A percentile compares a stretch with the other conserved stretches of the same genome.
Evolutionary conservation across 2,113 vertebrate genomes (phyloP).

Genomic region (Riparia riparia): DNA sequence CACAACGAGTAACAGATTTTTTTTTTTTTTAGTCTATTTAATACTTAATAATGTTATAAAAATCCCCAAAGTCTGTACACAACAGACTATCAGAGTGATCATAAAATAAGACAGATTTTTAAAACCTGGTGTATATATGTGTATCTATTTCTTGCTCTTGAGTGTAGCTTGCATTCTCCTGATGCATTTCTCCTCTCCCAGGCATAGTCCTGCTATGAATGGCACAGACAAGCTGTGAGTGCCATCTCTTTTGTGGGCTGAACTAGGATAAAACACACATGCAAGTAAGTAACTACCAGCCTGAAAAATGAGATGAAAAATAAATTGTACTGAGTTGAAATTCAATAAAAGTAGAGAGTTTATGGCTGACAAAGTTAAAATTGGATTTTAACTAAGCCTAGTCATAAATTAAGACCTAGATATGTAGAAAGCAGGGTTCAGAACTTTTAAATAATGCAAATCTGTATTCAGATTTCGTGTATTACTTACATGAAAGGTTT

Average conservation of each 20-base stretch:
- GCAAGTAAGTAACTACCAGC: background rate
- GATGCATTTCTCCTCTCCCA: background rate
- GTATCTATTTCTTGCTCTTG: background rate
- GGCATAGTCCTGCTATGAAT: background rate
- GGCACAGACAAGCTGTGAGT: fast-evolving
- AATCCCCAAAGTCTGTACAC: background rate
- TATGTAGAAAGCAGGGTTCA: background rate
- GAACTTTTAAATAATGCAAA: background rate
- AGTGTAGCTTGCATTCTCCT: background rate
- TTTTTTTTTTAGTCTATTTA: background rate
- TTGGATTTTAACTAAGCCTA: background rate
- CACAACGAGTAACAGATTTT: background rate
- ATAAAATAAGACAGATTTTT: background rate
- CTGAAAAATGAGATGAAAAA: background rate
- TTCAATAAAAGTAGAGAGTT: background rate
- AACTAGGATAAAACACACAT: background rate
- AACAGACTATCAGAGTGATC: background rate
- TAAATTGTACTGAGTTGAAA: background rate
- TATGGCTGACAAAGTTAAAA: background rate
- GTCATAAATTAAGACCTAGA: background rate
- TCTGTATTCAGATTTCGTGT: background rate
- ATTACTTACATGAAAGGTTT: background rate
- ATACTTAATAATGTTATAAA: background rate
- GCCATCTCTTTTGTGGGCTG: background rate
- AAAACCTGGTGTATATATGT: background rate